phyloP scores from a whole-genome alignment of 2,888 invertebrate species.

The Drosophila kanekoi region DNA sequence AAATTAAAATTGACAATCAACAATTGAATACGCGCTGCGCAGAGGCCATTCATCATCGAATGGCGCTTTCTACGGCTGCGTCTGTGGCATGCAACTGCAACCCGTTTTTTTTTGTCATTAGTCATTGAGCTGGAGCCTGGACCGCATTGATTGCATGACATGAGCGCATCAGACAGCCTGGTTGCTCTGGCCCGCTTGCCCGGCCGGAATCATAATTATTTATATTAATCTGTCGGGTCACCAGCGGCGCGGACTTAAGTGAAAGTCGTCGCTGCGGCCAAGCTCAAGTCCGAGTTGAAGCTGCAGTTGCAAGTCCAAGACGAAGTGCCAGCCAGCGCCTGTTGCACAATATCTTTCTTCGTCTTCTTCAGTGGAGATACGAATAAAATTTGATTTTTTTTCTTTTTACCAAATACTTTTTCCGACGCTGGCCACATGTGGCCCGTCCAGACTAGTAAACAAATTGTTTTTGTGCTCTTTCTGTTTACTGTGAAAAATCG shows the following conservation, averaged over 20 bases:
- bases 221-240: conserved; percentile 81
- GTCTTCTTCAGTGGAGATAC: conserved; percentile 57
- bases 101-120: conserved; percentile 41
- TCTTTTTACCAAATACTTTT: conserved; percentile 44
- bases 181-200: conserved; percentile 23
- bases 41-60: conserved; percentile 25
- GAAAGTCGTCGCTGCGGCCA: conserved; percentile 63
- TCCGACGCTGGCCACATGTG: conserved; percentile 60
- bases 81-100: conserved; percentile 37
- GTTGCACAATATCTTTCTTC: conserved; percentile 77
- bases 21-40: conserved; percentile 12
- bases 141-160: conserved; percentile 74
- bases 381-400: conserved; percentile 24
- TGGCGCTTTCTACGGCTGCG: conserved; percentile 44
- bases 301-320: conserved; percentile 12
- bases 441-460: conserved; percentile 53
- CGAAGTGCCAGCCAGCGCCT: conserved; percentile 42
- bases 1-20: conserved; percentile 4
- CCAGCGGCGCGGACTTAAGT: conserved; percentile 57
- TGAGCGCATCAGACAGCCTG: conserved; percentile 68
- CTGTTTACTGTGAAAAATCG: conserved; percentile 48
- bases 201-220: conserved; percentile 72
- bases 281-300: conserved; percentile 22
- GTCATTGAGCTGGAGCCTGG: conserved; percentile 39
- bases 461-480: conserved; percentile 53